Conservation (phyloP, 2,797 vertebrate species). For the Antennarius maculatus region DNA sequence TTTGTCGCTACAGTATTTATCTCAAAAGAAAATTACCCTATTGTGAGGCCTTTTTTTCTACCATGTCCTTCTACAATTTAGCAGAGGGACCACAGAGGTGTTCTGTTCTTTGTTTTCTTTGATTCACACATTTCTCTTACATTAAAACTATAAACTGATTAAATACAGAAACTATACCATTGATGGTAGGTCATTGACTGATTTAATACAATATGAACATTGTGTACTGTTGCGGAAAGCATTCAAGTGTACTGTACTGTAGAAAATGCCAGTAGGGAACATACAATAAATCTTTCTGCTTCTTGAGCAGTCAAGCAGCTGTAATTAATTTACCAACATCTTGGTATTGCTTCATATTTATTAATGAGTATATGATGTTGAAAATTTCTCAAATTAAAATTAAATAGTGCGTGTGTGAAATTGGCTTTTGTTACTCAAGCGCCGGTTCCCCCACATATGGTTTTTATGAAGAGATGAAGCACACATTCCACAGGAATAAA, state of each 20-base stretch:
- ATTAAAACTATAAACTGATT: not conserved
- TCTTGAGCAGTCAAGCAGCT: constrained; percentile 35
- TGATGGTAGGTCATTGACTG: not conserved
- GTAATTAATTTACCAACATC: constrained; percentile 30
- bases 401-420: constrained; percentile 18
- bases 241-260: not conserved
- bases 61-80: not conserved
- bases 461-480: not conserved
- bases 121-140: not conserved
- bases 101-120: not conserved
- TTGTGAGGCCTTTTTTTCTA: not conserved
- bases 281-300: constrained; percentile 11
- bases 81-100: not conserved
- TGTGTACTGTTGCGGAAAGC: not conserved
- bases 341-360: constrained; percentile 16
- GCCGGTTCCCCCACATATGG: not conserved
- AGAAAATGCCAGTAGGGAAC: not conserved
- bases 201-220: not conserved
- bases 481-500: not conserved
- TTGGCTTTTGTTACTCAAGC: constrained; percentile 6
- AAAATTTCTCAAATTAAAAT: constrained; percentile 23
- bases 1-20: constrained; percentile 6
- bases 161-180: not conserved
- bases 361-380: constrained; percentile 8
- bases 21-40: constrained; percentile 1